These are phyloP conservation scores for Xenopus laevis DNA, from an alignment of 2,113 vertebrate species.

Conservation along the genomic window DNA sequence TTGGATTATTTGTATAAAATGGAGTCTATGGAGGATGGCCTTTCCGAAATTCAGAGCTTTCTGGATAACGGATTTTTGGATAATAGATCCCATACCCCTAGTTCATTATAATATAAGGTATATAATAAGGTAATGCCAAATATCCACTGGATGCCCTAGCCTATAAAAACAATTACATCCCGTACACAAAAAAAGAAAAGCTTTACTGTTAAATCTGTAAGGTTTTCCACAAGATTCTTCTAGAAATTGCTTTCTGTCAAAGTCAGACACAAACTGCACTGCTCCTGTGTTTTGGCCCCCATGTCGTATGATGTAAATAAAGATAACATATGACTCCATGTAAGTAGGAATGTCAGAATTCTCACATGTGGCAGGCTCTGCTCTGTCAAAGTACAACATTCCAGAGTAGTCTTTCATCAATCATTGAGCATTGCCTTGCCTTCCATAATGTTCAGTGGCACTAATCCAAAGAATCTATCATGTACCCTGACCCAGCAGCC, in stretches of 20 bases:
- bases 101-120: too few species aligned
- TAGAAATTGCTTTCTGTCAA: neutral
- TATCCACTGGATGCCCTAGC: too few species aligned
- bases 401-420: slow-evolving; percentile 12
- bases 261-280: neutral
- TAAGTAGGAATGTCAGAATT: neutral
- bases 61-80: too few species aligned
- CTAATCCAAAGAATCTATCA: slow-evolving; percentile 12
- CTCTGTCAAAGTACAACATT: neutral
- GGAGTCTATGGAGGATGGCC: too few species aligned
- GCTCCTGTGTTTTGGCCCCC: neutral
- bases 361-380: slow-evolving; percentile 13
- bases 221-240: neutral
- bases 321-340: slow-evolving; percentile 10
- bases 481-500: neutral
- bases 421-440: slow-evolving; percentile 1
- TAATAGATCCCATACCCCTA: too few species aligned
- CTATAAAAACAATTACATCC: neutral
- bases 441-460: slow-evolving; percentile 16
- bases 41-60: too few species aligned
- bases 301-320: slow-evolving; percentile 24
- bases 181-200: neutral
- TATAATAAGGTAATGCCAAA: too few species aligned
- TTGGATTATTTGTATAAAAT: too few species aligned
- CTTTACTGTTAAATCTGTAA: neutral